A percentile compares a stretch with the other conserved stretches of the same genome.
phyloP scores from a whole-genome alignment of 2,797 vertebrate species.

The Dermochelys coriacea region DNA sequence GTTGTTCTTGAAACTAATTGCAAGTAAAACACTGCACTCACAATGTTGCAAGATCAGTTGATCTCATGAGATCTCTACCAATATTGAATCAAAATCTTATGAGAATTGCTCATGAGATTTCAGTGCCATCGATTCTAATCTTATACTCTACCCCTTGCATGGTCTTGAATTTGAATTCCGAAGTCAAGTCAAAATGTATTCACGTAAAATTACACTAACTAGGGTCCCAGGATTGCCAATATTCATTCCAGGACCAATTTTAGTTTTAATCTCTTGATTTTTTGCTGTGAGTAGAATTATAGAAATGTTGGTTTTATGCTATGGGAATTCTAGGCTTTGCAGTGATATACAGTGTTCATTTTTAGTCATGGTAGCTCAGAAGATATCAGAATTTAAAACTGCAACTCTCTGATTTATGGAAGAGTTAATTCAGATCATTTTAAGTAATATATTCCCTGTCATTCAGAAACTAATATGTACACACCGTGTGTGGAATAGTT shows the following conservation, averaged over 20 bases:
- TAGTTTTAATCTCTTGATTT: background rate
- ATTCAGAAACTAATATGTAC: background rate
- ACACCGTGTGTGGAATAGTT: background rate
- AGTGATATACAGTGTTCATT: background rate
- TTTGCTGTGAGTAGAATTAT: background rate
- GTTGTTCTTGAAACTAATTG: background rate
- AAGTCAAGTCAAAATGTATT: background rate
- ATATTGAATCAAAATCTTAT: conserved; percentile 40
- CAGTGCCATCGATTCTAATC: conserved; percentile 13
- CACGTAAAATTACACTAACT: background rate
- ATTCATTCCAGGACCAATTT: background rate
- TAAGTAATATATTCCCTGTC: background rate
- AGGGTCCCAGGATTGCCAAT: background rate
- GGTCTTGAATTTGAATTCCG: background rate
- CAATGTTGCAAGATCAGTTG: conserved; percentile 23
- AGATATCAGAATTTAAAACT: background rate
- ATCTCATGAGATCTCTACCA: conserved; percentile 44
- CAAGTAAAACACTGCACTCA: background rate
- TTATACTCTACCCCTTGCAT: background rate
- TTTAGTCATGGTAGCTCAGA: background rate
- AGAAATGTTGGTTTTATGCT: background rate
- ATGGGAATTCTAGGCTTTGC: background rate
- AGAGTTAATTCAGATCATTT: background rate
- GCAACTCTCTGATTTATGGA: background rate
- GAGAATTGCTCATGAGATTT: conserved; percentile 30